A percentile compares a stretch with the other conserved stretches of the same genome.
phyloP scores from a whole-genome alignment of 2,888 invertebrate species.

The Drosophila greeni region DNA sequence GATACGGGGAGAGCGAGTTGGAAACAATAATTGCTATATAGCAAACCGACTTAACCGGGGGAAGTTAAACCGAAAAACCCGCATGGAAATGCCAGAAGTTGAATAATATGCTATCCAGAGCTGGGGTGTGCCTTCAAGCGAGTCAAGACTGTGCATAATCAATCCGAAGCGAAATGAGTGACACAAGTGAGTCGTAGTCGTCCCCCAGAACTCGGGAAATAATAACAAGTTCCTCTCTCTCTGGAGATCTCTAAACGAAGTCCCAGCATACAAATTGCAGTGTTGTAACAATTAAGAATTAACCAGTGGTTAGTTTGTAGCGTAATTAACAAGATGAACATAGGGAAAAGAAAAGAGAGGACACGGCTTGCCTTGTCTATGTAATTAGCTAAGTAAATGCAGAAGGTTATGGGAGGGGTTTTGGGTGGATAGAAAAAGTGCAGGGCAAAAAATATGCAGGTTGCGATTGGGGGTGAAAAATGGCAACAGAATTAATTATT shows the following conservation, averaged over 20 bases:
- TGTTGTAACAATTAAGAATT: constrained; percentile 66
- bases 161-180: constrained; percentile 50
- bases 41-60: constrained; percentile 22
- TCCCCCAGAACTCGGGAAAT: constrained; percentile 20
- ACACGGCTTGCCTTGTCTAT: constrained; percentile 15
- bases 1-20: constrained; percentile 30
- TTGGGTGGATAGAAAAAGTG: background rate
- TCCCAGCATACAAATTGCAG: constrained; percentile 45
- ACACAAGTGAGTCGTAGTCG: constrained; percentile 38
- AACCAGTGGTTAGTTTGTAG: constrained; percentile 59
- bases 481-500: constrained; percentile 21
- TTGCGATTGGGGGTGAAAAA: constrained; percentile 1
- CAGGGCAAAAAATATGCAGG: constrained; percentile 28
- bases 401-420: constrained; percentile 7
- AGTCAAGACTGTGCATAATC: constrained; percentile 63
- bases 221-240: constrained; percentile 34
- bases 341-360: constrained; percentile 9
- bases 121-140: constrained; percentile 34
- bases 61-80: constrained; percentile 32
- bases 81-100: constrained; percentile 41
- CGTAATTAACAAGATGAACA: constrained; percentile 67
- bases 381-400: constrained; percentile 35
- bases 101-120: constrained; percentile 13
- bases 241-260: constrained; percentile 21
- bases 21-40: constrained; percentile 62